Evolutionary conservation across 1,140 invertebrate genomes (phyloP), one percentile per base, ranked within the genome.

Genomic region (Tigriopus japonicus): DNA sequence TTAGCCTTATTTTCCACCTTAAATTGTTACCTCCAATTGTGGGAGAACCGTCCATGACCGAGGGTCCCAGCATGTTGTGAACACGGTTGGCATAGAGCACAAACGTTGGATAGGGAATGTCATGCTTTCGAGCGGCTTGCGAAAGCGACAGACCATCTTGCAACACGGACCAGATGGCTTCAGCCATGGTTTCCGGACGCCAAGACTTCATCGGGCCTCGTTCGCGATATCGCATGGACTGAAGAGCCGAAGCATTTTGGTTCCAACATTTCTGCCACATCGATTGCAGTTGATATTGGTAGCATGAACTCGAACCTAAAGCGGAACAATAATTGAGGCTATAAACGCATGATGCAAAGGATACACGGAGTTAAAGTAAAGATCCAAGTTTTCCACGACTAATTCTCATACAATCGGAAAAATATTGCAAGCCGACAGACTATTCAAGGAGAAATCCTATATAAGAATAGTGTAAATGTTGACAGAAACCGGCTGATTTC

Each of bases 241-340:
- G 15, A 58, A 42, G 21, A 81, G 84, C 71, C 87, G 86, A 72
- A 87, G 87, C 56, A 84, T 88, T 69, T 84, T 89, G 63, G 64
- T 67, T 69, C 86, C 87, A 91, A 72, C 86, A 89, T 70, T 89
- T 90, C 71, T 91, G 87, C 87, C 87, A 91, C 81, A 89, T 86
- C 41, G 84, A 86, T 71, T 91, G 87, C 69, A 91, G 74, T 72
- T 90, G 87, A 71, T 89, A 89, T 73, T 91, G 87, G 77, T 90
- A 91, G 77, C 84, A 60, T 35, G 28, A 35, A 9, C 28, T 35
- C 9, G 28, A 35, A 35, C 28, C 28, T 35, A 35, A 9, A 5
- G 28, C n/a, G 9, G 28, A 35, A 35, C 28, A 35, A n/a, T n/a
- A n/a, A n/a, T n/a, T n/a, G n/a, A n/a, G n/a, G n/a, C n/a, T n/a